Evolutionary conservation across 2,888 invertebrate species (phyloP).

Genomic region (Silvanus unidentatus): DNA sequence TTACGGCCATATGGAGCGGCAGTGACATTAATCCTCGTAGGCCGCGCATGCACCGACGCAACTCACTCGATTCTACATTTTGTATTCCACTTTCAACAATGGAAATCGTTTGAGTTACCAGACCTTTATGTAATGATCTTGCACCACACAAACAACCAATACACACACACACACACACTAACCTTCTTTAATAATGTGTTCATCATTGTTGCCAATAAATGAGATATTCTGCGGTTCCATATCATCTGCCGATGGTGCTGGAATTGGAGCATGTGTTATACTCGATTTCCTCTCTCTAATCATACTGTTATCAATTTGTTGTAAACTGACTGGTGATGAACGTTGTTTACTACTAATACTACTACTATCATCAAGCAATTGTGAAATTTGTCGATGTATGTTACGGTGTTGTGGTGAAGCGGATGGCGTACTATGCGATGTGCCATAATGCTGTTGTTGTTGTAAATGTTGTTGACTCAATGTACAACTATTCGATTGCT

Average conservation of each 20-base stretch:
- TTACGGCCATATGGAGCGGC: no score
- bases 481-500: constrained; percentile 54
- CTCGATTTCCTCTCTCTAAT: constrained; percentile 37
- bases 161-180: constrained; percentile 6
- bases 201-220: constrained; percentile 70
- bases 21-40: no score
- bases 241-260: constrained; percentile 69
- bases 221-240: constrained; percentile 93
- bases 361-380: constrained; percentile 40
- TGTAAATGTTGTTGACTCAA: constrained; percentile 48
- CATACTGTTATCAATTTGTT: constrained; percentile 44
- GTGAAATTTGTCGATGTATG: constrained; percentile 53
- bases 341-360: constrained; percentile 16
- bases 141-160: neutral
- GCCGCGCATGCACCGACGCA: no score
- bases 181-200: constrained; percentile 45
- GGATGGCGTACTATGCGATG: constrained; percentile 50
- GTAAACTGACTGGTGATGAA: constrained; percentile 48
- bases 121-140: no score
- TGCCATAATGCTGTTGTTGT: constrained; percentile 48
- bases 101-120: no score
- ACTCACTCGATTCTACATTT: no score
- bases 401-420: constrained; percentile 63
- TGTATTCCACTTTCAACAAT: no score
- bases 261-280: constrained; percentile 54